Percentiles rank a stretch among this genome's conserved stretches.
Conservation (phyloP, 2,797 vertebrate species). For the Tenualosa thibaudeaui region DNA sequence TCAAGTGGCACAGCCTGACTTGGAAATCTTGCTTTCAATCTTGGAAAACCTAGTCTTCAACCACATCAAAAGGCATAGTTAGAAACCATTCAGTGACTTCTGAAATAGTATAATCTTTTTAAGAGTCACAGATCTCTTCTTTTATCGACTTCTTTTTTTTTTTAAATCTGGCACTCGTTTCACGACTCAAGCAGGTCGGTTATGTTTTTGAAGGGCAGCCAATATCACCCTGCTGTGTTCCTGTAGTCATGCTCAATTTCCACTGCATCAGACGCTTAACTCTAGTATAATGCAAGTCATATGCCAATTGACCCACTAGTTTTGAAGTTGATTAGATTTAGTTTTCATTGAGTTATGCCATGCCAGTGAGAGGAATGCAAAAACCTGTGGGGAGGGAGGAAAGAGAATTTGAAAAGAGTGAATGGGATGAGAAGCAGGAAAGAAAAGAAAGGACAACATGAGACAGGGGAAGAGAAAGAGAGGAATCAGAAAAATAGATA, state of each 20-base stretch:
- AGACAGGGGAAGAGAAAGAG: background rate
- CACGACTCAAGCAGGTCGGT: background rate
- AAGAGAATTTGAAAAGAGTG: background rate
- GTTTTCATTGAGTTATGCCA: constrained; percentile 28
- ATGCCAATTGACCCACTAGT: constrained; percentile 31
- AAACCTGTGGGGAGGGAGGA: background rate
- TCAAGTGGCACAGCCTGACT: background rate
- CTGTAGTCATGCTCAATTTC: constrained; percentile 32
- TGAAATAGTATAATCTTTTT: background rate
- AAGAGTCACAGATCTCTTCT: background rate
- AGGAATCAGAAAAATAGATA: background rate
- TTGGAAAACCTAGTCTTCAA: background rate
- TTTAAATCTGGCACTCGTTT: background rate
- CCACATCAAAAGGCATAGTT: background rate
- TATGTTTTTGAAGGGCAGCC: background rate
- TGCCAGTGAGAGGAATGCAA: constrained; percentile 17
- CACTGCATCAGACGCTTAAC: constrained; percentile 33
- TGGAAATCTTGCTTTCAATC: no score
- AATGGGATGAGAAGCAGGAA: background rate
- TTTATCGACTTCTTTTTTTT: background rate
- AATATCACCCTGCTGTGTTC: background rate
- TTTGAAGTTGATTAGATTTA: constrained; percentile 44
- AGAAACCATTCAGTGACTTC: background rate
- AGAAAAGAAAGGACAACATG: background rate
- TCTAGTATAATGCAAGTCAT: constrained; percentile 42